A percentile compares a stretch with the other conserved stretches of the same genome.
Evolutionary conservation across 2,113 vertebrate genomes (phyloP).

Genomic region (Phoenicopterus ruber): DNA sequence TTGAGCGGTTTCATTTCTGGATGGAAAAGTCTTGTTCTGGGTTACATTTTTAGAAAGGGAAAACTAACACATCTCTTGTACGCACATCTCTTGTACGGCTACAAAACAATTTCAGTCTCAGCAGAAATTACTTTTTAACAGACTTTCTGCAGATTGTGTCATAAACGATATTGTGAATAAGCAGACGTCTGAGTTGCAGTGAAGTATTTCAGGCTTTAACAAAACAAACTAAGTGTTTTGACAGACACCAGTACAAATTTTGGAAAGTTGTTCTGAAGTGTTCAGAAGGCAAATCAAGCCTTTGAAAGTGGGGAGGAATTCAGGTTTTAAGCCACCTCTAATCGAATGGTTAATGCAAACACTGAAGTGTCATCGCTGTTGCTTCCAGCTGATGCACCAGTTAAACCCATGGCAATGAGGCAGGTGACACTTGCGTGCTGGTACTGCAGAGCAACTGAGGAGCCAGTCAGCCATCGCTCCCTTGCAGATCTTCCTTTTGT

Average conservation of each 20-base stretch:
- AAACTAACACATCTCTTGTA: too few species aligned
- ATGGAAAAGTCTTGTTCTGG: neutral
- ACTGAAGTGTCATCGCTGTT: fast-evolving
- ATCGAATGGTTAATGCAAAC: neutral
- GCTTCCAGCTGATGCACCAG: neutral
- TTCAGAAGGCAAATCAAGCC: neutral
- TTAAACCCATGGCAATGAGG: neutral
- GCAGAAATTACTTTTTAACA: neutral
- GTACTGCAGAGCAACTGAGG: neutral
- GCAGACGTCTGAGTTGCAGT: neutral
- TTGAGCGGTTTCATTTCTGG: neutral
- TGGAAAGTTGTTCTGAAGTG: neutral
- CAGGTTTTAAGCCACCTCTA: neutral
- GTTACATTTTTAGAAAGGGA: fast-evolving
- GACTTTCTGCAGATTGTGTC: neutral
- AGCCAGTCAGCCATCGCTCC: fast-evolving
- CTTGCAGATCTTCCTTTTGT: fast-evolving
- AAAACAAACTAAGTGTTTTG: neutral
- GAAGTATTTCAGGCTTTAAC: neutral
- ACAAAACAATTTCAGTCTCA: neutral
- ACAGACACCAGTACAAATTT: neutral
- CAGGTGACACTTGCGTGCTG: neutral
- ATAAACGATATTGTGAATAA: fast-evolving
- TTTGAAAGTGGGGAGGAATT: neutral
- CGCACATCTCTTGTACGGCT: neutral